These are phyloP conservation scores for Solea senegalensis DNA, from an alignment of 2,113 vertebrate species.

Conservation along the genomic window DNA sequence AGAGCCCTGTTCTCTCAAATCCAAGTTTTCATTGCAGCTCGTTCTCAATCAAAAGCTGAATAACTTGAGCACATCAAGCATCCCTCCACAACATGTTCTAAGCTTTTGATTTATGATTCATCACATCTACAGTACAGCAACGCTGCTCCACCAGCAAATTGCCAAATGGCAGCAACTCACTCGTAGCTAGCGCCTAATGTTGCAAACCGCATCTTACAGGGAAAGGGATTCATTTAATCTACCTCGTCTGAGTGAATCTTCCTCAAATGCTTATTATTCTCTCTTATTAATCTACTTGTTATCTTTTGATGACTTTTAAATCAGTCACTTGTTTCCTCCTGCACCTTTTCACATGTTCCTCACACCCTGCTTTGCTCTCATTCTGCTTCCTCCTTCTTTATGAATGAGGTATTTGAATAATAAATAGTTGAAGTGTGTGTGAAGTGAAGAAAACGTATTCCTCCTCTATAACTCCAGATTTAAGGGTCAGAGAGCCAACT, in stretches of 20 bases:
- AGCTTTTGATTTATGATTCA: conserved; percentile 65
- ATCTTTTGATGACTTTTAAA: conserved; percentile 12
- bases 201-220: conserved; percentile 13
- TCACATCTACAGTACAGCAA: conserved; percentile 34
- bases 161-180: conserved; percentile 35
- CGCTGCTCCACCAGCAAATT: conserved; percentile 2
- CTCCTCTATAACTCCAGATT: conserved; percentile 16
- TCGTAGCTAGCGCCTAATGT: conserved; percentile 12
- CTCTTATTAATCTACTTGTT: conserved; percentile 1
- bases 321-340: conserved; percentile 4
- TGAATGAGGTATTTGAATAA: conserved; percentile 31
- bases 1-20: conserved; percentile 17
- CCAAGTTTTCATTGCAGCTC: conserved; percentile 16
- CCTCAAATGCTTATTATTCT: not conserved
- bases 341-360: not conserved
- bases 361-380: not conserved
- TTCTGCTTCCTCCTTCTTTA: conserved; percentile 10
- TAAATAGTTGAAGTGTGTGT: conserved; percentile 52
- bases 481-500: conserved; percentile 18
- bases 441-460: conserved; percentile 30
- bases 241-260: conserved; percentile 1
- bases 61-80: conserved; percentile 20
- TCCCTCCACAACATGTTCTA: conserved; percentile 36
- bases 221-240: conserved; percentile 19
- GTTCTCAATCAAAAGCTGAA: conserved; percentile 39